Evolutionary conservation across 2,888 invertebrate genomes (phyloP).

Genomic region (Seladonia tumulorum): DNA sequence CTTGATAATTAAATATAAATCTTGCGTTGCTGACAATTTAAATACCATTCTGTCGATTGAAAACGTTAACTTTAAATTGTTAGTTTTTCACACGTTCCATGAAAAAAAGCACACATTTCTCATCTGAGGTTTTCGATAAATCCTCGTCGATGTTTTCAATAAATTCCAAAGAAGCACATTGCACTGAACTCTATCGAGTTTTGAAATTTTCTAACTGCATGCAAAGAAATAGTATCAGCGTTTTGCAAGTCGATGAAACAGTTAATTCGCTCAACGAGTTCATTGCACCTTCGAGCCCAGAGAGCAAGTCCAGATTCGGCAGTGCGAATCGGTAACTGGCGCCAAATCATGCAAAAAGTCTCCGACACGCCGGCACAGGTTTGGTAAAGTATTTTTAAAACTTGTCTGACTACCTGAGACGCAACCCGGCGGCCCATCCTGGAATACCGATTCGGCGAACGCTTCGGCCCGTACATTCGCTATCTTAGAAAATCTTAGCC

Average conservation of each 20-base stretch:
- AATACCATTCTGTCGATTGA: background rate
- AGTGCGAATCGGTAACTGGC: constrained; percentile 67
- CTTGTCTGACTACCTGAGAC: constrained; percentile 71
- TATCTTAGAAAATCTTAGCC: constrained; percentile 42
- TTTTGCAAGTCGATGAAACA: background rate
- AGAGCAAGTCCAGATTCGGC: constrained; percentile 50
- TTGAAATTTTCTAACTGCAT: background rate
- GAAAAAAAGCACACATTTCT: too few relatives aligned
- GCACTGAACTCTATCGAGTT: background rate
- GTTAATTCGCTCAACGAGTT: constrained; percentile 32
- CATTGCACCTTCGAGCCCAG: constrained; percentile 43
- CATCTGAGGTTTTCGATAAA: too few relatives aligned
- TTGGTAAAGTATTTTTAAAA: constrained; percentile 76
- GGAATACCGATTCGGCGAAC: constrained; percentile 64
- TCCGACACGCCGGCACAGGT: constrained; percentile 58
- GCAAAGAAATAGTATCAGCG: background rate
- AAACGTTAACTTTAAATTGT: background rate
- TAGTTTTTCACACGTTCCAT: too few relatives aligned
- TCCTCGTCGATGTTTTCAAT: background rate
- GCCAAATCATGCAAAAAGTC: constrained; percentile 73
- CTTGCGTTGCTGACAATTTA: background rate
- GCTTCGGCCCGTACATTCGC: constrained; percentile 12
- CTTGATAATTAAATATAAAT: background rate
- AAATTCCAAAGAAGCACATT: background rate
- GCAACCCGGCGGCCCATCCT: constrained; percentile 69